Conservation (phyloP, 2,888 invertebrate species). For the Cylindroiulus punctatus region DNA sequence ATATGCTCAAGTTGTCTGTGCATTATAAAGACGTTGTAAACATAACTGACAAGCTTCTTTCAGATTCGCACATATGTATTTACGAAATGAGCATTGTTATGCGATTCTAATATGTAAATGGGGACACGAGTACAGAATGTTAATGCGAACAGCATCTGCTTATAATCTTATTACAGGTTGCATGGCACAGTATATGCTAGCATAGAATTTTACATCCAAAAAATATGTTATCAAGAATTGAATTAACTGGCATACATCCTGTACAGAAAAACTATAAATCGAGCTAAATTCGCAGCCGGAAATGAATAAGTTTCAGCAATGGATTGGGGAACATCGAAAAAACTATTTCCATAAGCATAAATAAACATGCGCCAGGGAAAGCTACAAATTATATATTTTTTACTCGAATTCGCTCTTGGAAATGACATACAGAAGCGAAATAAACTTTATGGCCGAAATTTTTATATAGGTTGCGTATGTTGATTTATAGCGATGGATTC, state of each 20-base stretch:
- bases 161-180: no score
- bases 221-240: neutral
- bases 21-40: no score
- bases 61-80: no score
- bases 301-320: conserved; percentile 4
- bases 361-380: neutral
- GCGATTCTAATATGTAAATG: no score
- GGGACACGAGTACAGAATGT: no score
- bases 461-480: neutral
- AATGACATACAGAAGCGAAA: conserved; percentile 5
- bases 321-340: conserved; percentile 6
- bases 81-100: no score
- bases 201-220: neutral
- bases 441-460: neutral
- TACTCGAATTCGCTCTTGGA: neutral
- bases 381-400: conserved; percentile 24
- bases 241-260: neutral
- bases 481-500: conserved; percentile 37
- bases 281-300: neutral
- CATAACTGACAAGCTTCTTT: no score
- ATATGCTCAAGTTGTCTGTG: no score
- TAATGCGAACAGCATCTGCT: no score
- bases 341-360: conserved; percentile 38
- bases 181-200: no score
- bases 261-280: neutral